Evolutionary conservation across 2,888 invertebrate genomes (phyloP).

Genomic region (Cheilosia vulpina): DNA sequence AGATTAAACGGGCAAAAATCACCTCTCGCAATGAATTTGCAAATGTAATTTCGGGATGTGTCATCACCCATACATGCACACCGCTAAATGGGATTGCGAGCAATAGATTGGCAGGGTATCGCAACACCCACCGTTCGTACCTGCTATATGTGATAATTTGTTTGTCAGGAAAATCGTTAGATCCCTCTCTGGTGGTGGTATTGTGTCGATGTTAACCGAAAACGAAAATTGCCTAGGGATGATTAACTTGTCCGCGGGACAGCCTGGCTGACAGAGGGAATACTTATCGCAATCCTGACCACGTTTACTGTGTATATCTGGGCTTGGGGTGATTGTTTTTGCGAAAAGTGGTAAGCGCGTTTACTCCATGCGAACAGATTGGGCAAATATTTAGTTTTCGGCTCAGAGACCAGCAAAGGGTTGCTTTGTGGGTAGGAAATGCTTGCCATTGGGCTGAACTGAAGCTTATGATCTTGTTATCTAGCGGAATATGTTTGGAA

Average conservation of each 20-base stretch:
- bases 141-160: conserved; percentile 24
- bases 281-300: too few species aligned
- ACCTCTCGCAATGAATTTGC: conserved; percentile 32
- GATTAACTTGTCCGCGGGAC: conserved; percentile 47
- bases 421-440: neutral
- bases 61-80: neutral
- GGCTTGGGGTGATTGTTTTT: conserved; percentile 33
- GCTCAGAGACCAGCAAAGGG: neutral
- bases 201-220: conserved; percentile 6
- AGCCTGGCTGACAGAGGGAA: neutral
- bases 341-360: conserved; percentile 6
- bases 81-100: conserved; percentile 27
- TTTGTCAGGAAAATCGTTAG: conserved; percentile 5
- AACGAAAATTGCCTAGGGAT: conserved; percentile 38
- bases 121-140: neutral
- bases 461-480: conserved; percentile 25
- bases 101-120: conserved; percentile 20
- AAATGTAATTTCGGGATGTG: conserved; percentile 54
- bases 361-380: conserved; percentile 20
- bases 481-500: neutral
- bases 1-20: conserved; percentile 59
- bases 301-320: neutral
- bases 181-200: neutral
- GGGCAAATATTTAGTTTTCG: conserved; percentile 37
- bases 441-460: neutral